phyloP scores from a whole-genome alignment of 2,797 vertebrate genomes.

The Phrynocephalus forsythii region DNA sequence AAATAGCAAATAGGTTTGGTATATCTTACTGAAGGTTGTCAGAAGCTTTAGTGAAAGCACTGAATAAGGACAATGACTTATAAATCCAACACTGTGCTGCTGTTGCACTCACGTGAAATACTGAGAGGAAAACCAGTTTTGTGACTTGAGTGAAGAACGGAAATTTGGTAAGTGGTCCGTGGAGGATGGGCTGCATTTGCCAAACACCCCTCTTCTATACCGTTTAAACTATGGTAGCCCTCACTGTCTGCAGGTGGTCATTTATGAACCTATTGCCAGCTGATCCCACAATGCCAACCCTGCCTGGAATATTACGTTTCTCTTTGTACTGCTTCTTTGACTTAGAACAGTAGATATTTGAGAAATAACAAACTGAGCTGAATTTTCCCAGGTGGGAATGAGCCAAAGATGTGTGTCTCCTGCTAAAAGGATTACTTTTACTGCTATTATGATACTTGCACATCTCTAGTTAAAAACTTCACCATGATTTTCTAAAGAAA shows the following conservation, averaged over 20 bases:
- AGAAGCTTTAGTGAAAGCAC: constrained; percentile 52
- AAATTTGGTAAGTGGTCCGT: neutral
- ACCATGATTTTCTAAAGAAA: neutral
- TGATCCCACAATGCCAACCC: neutral
- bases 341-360: neutral
- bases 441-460: too few relatives aligned
- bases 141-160: neutral
- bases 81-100: constrained; percentile 33
- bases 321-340: neutral
- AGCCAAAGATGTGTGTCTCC: neutral
- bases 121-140: constrained; percentile 9
- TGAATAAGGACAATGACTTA: constrained; percentile 53
- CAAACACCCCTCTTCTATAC: neutral
- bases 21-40: constrained; percentile 36
- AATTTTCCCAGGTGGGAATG: neutral
- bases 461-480: too few relatives aligned
- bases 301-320: constrained; percentile 5
- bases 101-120: constrained; percentile 39
- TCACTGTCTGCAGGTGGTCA: neutral
- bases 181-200: neutral
- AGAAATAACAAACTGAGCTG: neutral
- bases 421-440: neutral
- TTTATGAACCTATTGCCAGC: constrained; percentile 25
- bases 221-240: neutral
- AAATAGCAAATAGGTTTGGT: constrained; percentile 1